Percentiles rank a stretch among this genome's conserved stretches.
Conservation (phyloP, 2,113 vertebrate genomes). For the Lepisosteus osseus region DNA sequence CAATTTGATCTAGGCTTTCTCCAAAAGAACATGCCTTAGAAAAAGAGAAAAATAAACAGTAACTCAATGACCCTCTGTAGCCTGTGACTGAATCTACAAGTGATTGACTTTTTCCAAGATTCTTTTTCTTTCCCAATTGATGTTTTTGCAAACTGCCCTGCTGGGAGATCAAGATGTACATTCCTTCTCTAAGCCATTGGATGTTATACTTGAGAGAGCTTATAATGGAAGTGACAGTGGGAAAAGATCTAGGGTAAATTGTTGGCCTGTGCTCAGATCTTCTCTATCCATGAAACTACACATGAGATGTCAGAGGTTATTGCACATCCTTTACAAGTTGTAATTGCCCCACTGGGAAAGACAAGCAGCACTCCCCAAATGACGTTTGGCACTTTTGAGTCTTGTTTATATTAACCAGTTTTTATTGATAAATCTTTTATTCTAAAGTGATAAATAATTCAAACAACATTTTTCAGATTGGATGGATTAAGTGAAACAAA, state of each 20-base stretch:
- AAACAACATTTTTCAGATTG: constrained; percentile 32
- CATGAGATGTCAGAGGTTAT: constrained; percentile 1
- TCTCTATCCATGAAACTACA: neutral
- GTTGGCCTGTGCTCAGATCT: constrained; percentile 21
- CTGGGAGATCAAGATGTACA: constrained; percentile 19
- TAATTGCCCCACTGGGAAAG: constrained; percentile 22
- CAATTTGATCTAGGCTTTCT: neutral
- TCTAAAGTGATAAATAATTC: constrained; percentile 54
- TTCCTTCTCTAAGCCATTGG: too few relatives aligned
- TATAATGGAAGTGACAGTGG: constrained; percentile 12
- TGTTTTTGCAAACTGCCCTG: constrained; percentile 10
- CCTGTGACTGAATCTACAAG: neutral
- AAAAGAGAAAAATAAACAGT: constrained; percentile 1
- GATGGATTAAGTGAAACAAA: constrained; percentile 26
- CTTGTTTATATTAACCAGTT: constrained; percentile 49
- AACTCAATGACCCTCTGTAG: constrained; percentile 7
- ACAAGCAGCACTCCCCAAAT: constrained; percentile 29
- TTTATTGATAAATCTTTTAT: constrained; percentile 65
- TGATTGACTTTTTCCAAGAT: neutral
- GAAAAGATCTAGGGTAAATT: constrained; percentile 28
- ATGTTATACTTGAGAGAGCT: too few relatives aligned
- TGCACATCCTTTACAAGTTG: constrained; percentile 22
- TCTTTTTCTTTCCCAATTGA: neutral
- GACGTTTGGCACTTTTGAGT: constrained; percentile 25
- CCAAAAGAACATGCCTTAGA: neutral